Evolutionary conservation across 2,797 vertebrate species (phyloP).

Genomic region (Enteromius viviparus): DNA sequence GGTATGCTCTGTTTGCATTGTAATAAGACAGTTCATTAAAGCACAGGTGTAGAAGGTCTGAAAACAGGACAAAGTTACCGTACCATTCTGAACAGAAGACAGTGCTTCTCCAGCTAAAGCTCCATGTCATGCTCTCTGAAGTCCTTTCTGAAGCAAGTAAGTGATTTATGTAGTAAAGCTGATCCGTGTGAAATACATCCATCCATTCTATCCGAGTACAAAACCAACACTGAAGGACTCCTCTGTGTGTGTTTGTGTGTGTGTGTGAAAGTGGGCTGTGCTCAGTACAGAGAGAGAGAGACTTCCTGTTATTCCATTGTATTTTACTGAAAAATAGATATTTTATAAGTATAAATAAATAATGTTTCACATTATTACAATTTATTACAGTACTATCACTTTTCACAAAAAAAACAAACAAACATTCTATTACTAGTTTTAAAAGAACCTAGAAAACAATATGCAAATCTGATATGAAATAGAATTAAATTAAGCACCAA

Average conservation of each 20-base stretch:
- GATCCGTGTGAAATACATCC: constrained; percentile 5
- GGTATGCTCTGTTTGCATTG: neutral
- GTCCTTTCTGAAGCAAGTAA: constrained; percentile 8
- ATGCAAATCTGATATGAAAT: neutral
- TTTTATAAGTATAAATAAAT: neutral
- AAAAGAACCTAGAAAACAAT: neutral
- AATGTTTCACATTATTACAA: neutral
- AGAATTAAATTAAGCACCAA: too few species aligned
- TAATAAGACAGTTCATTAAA: neutral
- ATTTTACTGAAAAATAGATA: neutral
- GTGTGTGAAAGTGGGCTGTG: constrained; percentile 29
- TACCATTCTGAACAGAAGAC: constrained; percentile 22
- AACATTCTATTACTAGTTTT: neutral
- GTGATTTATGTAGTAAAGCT: constrained; percentile 5
- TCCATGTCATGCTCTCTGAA: constrained; percentile 4
- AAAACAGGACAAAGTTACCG: constrained; percentile 10
- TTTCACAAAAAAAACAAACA: too few species aligned
- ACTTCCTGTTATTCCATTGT: neutral
- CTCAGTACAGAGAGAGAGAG: constrained; percentile 14
- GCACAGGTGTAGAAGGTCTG: neutral
- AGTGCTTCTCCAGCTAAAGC: neutral
- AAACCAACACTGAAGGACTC: neutral
- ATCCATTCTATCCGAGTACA: constrained; percentile 10
- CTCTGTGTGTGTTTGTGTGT: neutral
- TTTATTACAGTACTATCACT: too few species aligned